phyloP scores from a whole-genome alignment of 2,113 vertebrate species.

The Ctenodactylus gundi region DNA sequence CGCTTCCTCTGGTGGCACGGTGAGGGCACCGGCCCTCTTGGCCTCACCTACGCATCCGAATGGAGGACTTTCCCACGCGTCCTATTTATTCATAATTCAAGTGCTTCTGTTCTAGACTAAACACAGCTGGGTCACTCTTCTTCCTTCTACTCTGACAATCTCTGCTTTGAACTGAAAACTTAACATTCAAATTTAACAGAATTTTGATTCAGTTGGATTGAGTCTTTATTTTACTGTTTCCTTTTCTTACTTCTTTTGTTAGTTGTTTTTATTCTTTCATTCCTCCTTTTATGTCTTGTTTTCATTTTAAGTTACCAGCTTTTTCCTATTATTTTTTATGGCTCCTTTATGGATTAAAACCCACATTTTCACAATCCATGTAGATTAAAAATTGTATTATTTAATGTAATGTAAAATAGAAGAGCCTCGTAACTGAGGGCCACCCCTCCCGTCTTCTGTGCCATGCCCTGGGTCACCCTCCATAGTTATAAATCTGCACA shows the following conservation, averaged over 20 bases:
- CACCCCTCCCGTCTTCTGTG: neutral
- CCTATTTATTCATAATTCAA: neutral
- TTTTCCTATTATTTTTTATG: neutral
- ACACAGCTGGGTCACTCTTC: neutral
- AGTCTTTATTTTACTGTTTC: neutral
- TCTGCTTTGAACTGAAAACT: neutral
- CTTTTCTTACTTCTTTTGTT: neutral
- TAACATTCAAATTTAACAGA: neutral
- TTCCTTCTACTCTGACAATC: neutral
- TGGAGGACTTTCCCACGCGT: neutral
- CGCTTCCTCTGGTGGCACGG: neutral
- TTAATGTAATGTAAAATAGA: neutral
- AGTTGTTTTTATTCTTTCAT: neutral
- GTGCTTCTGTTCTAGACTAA: neutral
- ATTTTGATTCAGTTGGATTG: neutral
- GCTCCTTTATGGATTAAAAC: neutral
- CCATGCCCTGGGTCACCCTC: rapidly evolving
- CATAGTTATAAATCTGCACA: neutral
- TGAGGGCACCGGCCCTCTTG: neutral
- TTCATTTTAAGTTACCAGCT: neutral
- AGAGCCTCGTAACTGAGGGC: rapidly evolving
- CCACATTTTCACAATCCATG: neutral
- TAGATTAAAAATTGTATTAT: neutral
- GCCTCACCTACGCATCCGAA: neutral
- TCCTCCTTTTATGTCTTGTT: neutral